A percentile compares a stretch with the other conserved stretches of the same genome.
phyloP scores from a whole-genome alignment of 2,113 vertebrate species.

The Callorhinus ursinus region DNA sequence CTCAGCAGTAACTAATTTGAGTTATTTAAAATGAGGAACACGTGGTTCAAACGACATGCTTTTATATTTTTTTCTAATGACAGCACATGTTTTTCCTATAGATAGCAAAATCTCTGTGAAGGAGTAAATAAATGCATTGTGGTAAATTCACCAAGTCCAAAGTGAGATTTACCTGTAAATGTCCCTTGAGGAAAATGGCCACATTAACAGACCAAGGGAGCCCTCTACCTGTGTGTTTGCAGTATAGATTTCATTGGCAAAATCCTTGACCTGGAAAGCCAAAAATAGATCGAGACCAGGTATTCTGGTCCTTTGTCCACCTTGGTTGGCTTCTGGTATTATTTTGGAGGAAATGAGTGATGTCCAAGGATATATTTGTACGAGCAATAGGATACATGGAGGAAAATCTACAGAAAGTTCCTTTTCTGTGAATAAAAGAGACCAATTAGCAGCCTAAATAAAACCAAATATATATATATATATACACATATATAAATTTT shows the following conservation, averaged over 20 bases:
- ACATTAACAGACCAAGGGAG: conserved; percentile 71
- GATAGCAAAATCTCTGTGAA: conserved; percentile 23
- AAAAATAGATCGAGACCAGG: conserved; percentile 55
- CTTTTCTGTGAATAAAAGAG: conserved; percentile 45
- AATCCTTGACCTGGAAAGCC: conserved; percentile 67
- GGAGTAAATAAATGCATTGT: neutral
- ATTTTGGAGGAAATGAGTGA: conserved; percentile 50
- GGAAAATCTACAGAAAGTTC: conserved; percentile 37
- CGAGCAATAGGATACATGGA: neutral
- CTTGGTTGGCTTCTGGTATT: neutral
- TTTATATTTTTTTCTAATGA: neutral
- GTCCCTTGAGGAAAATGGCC: conserved; percentile 53
- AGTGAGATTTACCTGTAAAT: conserved; percentile 57
- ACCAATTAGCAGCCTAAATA: neutral
- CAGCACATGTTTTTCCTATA: neutral
- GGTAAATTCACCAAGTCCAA: conserved; percentile 33
- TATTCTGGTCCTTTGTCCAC: conserved; percentile 56
- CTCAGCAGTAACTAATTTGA: neutral
- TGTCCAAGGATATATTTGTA: neutral
- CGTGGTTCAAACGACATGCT: neutral
- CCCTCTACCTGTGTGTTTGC: conserved; percentile 77
- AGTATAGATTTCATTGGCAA: conserved; percentile 66
- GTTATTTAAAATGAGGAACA: conserved; percentile 13
- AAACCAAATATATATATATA: neutral
- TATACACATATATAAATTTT: neutral